Evolutionary conservation across 2,888 invertebrate species (phyloP).

Genomic region (Agrotis puta): DNA sequence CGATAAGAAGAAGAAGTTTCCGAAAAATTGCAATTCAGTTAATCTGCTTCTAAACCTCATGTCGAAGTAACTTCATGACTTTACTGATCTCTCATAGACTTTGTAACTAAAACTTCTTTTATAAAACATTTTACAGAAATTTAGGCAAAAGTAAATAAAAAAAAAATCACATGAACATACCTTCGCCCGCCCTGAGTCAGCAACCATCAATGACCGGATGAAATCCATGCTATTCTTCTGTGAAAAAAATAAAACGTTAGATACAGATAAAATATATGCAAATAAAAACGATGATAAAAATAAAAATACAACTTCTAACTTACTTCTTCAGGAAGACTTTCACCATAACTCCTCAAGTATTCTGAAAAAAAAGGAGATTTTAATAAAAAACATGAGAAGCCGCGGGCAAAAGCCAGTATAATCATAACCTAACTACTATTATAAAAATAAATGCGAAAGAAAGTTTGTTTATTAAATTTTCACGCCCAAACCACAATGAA

Average conservation of each 20-base stretch:
- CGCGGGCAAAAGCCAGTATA: too few relatives aligned
- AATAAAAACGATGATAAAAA: conserved; percentile 1
- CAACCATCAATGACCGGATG: conserved; percentile 65
- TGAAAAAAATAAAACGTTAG: conserved; percentile 2
- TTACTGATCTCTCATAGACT: too few relatives aligned
- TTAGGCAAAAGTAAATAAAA: background rate
- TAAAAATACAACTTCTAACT: conserved; percentile 26
- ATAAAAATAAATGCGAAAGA: too few relatives aligned
- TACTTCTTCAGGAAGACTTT: conserved; percentile 73
- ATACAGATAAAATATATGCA: background rate
- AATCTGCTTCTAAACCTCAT: background rate
- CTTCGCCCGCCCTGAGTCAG: conserved; percentile 76
- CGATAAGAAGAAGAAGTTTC: too few relatives aligned
- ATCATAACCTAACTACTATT: too few relatives aligned
- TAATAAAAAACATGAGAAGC: background rate
- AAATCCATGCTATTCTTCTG: conserved; percentile 71
- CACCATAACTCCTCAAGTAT: conserved; percentile 73
- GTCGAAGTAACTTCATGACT: background rate
- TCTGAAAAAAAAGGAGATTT: conserved; percentile 69
- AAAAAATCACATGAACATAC: conserved; percentile 57
- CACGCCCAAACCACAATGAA: too few relatives aligned
- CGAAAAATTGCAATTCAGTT: too few relatives aligned
- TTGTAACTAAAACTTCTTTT: too few relatives aligned
- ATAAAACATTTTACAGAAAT: background rate
- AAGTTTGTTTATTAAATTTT: too few relatives aligned